Percentiles rank a stretch among this genome's conserved stretches.
These are phyloP conservation scores for Bubo blakistoni DNA, from an alignment of 2,113 vertebrate genomes.

Conservation along the genomic window DNA sequence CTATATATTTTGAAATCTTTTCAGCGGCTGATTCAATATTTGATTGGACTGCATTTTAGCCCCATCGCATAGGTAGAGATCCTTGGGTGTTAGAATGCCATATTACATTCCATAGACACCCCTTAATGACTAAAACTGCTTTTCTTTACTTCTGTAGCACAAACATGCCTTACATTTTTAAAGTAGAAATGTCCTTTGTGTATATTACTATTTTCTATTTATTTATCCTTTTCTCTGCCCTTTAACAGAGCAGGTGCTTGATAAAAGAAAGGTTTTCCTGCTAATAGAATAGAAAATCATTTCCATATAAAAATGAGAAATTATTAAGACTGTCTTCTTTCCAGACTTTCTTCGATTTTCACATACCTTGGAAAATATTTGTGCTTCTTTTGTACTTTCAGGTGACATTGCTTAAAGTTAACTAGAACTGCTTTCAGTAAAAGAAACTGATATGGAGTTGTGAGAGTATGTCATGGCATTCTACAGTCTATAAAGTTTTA, in stretches of 20 bases:
- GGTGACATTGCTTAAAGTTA: background rate
- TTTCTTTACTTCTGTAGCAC: background rate
- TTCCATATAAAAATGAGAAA: background rate
- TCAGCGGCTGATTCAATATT: background rate
- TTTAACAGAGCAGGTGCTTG: background rate
- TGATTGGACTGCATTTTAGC: background rate
- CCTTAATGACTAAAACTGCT: background rate
- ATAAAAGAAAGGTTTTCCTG: background rate
- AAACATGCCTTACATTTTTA: background rate
- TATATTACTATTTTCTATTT: background rate
- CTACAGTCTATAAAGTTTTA: background rate
- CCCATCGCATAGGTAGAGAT: background rate
- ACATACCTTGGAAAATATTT: background rate
- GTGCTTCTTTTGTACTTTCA: background rate
- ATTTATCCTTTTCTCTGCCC: background rate
- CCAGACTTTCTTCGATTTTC: background rate
- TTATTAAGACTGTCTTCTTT: background rate
- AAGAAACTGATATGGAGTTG: background rate
- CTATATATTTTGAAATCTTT: background rate
- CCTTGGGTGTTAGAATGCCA: background rate
- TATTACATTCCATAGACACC: background rate
- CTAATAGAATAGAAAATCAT: background rate
- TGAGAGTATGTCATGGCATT: background rate
- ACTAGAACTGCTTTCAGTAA: background rate
- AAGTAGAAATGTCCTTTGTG: background rate